These are phyloP conservation scores for Lottia scabra DNA, from an alignment of 2,888 invertebrate species.

Conservation along the genomic window DNA sequence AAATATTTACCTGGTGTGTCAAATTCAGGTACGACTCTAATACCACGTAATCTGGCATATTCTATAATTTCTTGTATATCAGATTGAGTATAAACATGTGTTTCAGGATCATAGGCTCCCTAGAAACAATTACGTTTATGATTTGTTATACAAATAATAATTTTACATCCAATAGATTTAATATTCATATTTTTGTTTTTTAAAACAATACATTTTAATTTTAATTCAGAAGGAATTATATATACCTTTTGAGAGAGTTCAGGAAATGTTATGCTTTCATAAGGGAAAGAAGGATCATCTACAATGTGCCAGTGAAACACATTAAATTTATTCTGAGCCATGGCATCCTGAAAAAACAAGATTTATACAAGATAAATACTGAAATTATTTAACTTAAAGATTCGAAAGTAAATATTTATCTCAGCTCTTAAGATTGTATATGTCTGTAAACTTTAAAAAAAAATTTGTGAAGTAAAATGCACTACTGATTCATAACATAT, in stretches of 20 bases:
- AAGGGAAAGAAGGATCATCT: slow-evolving; percentile 93
- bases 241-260: slow-evolving; percentile 29
- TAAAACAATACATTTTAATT: no score
- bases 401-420: neutral
- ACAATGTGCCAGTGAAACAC: slow-evolving; percentile 85
- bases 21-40: slow-evolving; percentile 85
- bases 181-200: no score
- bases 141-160: neutral
- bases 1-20: slow-evolving; percentile 39
- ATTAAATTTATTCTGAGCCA: slow-evolving; percentile 89
- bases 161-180: neutral
- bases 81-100: slow-evolving; percentile 75
- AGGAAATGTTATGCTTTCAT: slow-evolving; percentile 70
- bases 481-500: no score
- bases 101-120: slow-evolving; percentile 55
- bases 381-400: no score
- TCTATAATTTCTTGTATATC: slow-evolving; percentile 76
- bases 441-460: no score
- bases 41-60: slow-evolving; percentile 83
- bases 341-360: slow-evolving; percentile 76
- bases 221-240: no score
- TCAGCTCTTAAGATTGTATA: no score
- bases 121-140: slow-evolving; percentile 17
- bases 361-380: neutral
- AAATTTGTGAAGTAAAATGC: no score